Percentiles rank a stretch among this genome's conserved stretches.
Evolutionary conservation across 2,888 invertebrate species (phyloP).

Genomic region (Stenichneumon culpator): DNA sequence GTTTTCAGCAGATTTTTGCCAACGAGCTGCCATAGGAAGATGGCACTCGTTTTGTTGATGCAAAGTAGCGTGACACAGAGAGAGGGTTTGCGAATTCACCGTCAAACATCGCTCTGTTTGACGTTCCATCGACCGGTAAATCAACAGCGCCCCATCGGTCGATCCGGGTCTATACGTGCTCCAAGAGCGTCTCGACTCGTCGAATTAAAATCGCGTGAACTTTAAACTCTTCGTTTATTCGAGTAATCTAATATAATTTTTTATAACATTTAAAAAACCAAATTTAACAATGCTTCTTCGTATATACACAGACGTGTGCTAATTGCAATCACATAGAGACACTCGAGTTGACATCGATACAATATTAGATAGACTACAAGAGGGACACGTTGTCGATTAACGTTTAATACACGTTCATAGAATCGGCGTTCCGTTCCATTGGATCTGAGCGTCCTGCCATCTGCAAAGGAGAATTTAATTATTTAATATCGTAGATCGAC

Average conservation of each 20-base stretch:
- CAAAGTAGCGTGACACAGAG: background rate
- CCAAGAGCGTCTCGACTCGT: background rate
- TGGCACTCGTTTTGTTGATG: background rate
- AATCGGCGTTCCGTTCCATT: slow-evolving; percentile 87
- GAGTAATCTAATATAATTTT: background rate
- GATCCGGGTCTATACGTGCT: background rate
- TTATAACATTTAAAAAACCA: background rate
- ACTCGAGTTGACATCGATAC: slow-evolving; percentile 23
- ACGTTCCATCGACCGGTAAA: background rate
- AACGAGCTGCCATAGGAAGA: background rate
- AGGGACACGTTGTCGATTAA: background rate
- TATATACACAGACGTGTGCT: background rate
- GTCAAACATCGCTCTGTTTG: background rate
- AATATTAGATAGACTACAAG: background rate
- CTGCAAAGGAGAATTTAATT: slow-evolving; percentile 84
- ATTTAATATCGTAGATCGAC: slow-evolving; percentile 52
- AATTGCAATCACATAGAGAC: slow-evolving; percentile 1
- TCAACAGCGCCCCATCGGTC: background rate
- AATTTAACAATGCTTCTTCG: too few relatives aligned
- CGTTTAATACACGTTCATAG: slow-evolving; percentile 69
- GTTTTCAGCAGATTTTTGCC: too few relatives aligned
- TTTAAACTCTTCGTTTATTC: background rate
- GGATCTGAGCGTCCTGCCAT: slow-evolving; percentile 92
- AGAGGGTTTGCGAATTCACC: background rate
- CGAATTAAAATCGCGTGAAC: background rate